Conservation (phyloP, 92 coral and sea anemone genomes). For the Phenganax subtilis region DNA sequence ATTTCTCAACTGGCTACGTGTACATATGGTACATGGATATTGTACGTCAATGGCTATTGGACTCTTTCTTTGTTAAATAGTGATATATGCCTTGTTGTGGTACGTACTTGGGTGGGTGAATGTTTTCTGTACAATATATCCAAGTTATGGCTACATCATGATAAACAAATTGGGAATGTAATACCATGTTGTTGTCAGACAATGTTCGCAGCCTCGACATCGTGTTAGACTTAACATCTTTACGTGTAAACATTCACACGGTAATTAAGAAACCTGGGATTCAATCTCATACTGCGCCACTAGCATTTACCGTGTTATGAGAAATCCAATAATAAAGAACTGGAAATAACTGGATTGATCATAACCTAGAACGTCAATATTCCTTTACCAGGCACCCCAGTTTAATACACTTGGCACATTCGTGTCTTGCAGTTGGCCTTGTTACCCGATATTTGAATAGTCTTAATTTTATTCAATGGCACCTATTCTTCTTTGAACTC, state of each 20-base stretch:
- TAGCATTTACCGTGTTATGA: neutral
- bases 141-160: neutral
- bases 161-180: neutral
- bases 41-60: too few relatives aligned
- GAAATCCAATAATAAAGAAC: neutral
- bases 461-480: too few relatives aligned
- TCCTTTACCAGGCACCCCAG: neutral
- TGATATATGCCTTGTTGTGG: too few relatives aligned
- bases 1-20: neutral
- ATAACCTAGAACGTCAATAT: neutral
- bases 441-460: too few relatives aligned
- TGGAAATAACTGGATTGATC: slow-evolving; percentile 4
- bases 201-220: neutral
- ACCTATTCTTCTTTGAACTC: too few relatives aligned
- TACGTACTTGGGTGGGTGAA: too few relatives aligned
- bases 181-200: neutral
- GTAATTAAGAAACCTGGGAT: neutral
- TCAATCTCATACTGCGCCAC: neutral
- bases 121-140: too few relatives aligned
- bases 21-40: too few relatives aligned
- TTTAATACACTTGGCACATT: neutral
- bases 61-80: too few relatives aligned
- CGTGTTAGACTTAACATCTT: neutral
- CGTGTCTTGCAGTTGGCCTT: too few relatives aligned
- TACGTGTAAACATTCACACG: neutral